Conservation (phyloP, 2,888 invertebrate species). For the Taenaris catops region DNA sequence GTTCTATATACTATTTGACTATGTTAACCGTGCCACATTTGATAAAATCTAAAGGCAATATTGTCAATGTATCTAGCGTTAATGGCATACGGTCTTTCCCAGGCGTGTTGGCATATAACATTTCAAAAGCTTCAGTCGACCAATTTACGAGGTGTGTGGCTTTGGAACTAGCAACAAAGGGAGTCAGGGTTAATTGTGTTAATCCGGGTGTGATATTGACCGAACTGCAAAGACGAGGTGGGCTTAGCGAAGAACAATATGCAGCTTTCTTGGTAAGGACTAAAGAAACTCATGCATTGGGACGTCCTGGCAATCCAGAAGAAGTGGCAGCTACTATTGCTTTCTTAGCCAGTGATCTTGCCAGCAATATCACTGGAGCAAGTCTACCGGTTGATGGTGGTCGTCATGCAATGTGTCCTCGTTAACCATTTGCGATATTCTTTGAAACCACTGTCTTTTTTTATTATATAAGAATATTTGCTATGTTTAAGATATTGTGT, state of each 20-base stretch:
- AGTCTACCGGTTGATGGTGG: slow-evolving; percentile 97
- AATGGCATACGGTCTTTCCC: slow-evolving; percentile 95
- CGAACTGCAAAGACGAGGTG: slow-evolving; percentile 92
- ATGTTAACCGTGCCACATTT: slow-evolving; percentile 94
- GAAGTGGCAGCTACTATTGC: slow-evolving; percentile 95
- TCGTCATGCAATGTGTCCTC: slow-evolving; percentile 95
- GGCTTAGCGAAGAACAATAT: slow-evolving; percentile 91
- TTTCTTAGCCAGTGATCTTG: slow-evolving; percentile 93
- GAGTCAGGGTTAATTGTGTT: slow-evolving; percentile 93
- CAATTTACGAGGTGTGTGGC: slow-evolving; percentile 97
- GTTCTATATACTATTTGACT: slow-evolving; percentile 89
- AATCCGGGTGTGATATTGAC: slow-evolving; percentile 96
- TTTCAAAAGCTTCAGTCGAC: slow-evolving; percentile 96
- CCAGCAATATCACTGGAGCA: slow-evolving; percentile 95
- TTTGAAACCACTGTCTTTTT: slow-evolving; percentile 1
- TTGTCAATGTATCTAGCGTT: slow-evolving; percentile 97
- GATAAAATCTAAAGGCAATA: slow-evolving; percentile 90
- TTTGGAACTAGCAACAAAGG: slow-evolving; percentile 89
- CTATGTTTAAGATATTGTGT: too few relatives aligned
- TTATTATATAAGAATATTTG: not conserved
- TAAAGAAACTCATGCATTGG: slow-evolving; percentile 94
- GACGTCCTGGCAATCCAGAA: slow-evolving; percentile 89
- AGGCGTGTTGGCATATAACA: slow-evolving; percentile 92
- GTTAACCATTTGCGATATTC: slow-evolving; percentile 67
- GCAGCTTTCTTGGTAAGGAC: slow-evolving; percentile 90